These are phyloP conservation scores for Reticulitermes speratus DNA, from an alignment of 1,140 invertebrate genomes.

Conservation along the genomic window DNA sequence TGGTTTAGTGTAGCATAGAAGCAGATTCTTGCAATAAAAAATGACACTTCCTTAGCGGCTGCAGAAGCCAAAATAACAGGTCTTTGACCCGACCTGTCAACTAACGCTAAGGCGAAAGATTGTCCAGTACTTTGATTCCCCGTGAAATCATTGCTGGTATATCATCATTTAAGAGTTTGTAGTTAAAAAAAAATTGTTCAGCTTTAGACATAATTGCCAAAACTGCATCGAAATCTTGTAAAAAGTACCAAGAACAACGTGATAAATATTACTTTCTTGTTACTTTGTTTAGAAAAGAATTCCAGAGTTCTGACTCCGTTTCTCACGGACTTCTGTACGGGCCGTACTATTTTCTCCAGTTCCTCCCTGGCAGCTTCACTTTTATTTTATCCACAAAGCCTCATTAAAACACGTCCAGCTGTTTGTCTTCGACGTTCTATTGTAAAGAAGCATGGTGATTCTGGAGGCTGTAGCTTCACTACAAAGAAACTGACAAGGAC, in stretches of 20 bases:
- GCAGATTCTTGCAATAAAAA: conserved; percentile 38
- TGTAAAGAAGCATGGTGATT: conserved; percentile 46
- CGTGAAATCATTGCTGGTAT: conserved; percentile 52
- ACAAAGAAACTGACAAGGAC: too few species aligned
- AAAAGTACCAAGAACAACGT: conserved; percentile 52
- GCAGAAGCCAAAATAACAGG: conserved; percentile 47
- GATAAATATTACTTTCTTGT: conserved; percentile 50
- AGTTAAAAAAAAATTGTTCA: conserved; percentile 59
- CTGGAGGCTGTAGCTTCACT: not conserved
- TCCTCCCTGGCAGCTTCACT: conserved; percentile 43
- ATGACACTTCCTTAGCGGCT: conserved; percentile 32
- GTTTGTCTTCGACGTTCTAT: conserved; percentile 43
- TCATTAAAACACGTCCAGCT: conserved; percentile 48
- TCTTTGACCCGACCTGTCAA: conserved; percentile 45
- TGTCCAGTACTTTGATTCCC: conserved; percentile 37
- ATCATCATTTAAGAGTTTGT: conserved; percentile 47
- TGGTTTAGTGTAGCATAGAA: conserved; percentile 54
- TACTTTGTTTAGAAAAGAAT: conserved; percentile 47
- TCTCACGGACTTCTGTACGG: conserved; percentile 43
- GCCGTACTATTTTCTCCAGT: conserved; percentile 46
- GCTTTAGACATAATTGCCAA: conserved; percentile 70
- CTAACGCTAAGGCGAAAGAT: conserved; percentile 38
- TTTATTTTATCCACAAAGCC: conserved; percentile 45
- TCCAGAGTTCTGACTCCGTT: conserved; percentile 46
- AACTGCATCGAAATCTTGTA: conserved; percentile 69